These are phyloP conservation scores for Cirrhinus mrigala DNA, from an alignment of 2,797 vertebrate species.

Conservation along the genomic window DNA sequence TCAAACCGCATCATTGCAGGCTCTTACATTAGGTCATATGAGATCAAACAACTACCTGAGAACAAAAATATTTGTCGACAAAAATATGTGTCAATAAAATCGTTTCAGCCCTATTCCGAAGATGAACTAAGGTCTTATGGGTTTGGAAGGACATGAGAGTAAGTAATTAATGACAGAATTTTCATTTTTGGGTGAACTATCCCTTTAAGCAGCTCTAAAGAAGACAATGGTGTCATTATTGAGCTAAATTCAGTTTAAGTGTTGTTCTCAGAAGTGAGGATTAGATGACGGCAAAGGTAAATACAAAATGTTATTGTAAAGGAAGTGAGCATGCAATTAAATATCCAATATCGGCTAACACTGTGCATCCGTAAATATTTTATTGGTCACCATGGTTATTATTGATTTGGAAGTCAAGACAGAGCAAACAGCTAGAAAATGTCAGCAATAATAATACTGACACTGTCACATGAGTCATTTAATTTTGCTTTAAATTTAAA, in stretches of 20 bases:
- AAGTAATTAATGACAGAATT: no score
- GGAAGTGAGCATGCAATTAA: background rate
- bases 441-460: background rate
- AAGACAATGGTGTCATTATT: background rate
- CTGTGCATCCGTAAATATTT: background rate
- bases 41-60: no score
- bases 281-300: no score
- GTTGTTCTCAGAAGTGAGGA: background rate
- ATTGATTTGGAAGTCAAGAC: background rate
- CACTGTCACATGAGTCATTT: background rate
- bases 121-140: no score
- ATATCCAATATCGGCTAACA: background rate
- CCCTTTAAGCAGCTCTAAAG: background rate
- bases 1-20: no score
- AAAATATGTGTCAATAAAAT: no score
- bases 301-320: background rate
- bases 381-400: background rate
- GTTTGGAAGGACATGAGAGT: no score
- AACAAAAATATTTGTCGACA: no score
- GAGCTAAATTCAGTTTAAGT: background rate
- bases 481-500: no score
- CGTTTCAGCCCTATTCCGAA: no score
- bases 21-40: no score
- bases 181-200: no score
- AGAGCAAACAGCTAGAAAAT: background rate